Conservation (phyloP, 1,140 invertebrate genomes). For the Neocloeon triangulifer region DNA sequence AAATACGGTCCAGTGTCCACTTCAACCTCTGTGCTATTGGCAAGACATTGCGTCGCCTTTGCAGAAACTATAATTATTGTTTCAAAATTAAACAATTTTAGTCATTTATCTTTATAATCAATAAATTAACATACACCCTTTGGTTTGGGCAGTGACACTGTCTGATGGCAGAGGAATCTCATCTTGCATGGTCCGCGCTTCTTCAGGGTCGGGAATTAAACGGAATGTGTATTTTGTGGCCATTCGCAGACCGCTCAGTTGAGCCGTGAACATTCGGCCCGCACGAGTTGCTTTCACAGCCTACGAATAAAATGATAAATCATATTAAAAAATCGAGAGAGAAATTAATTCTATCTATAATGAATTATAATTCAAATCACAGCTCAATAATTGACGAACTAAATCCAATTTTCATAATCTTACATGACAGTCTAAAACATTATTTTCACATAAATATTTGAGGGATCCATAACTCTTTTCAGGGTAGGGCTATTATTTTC, state of each 20-base stretch:
- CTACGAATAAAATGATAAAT: too few species aligned
- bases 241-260: constrained; percentile 40
- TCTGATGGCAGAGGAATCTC: constrained; percentile 14
- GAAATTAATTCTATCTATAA: too few species aligned
- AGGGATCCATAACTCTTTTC: too few species aligned
- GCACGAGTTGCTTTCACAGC: too few species aligned
- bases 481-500: neutral
- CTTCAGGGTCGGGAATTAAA: constrained; percentile 24
- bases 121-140: constrained; percentile 41
- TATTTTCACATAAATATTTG: too few species aligned
- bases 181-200: constrained; percentile 9
- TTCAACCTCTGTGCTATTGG: constrained; percentile 49
- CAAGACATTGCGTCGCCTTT: constrained; percentile 44
- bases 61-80: constrained; percentile 36
- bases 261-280: constrained; percentile 20
- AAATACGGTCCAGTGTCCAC: constrained; percentile 59
- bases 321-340: neutral
- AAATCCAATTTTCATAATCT: too few species aligned
- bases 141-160: constrained; percentile 42
- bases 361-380: too few species aligned
- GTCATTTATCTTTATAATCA: constrained; percentile 2
- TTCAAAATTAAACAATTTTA: constrained; percentile 3
- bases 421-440: too few species aligned
- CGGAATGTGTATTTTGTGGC: constrained; percentile 56
- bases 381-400: too few species aligned